Evolutionary conservation across 2,797 vertebrate species (phyloP).

Genomic region (Linurgus olivaceus): DNA sequence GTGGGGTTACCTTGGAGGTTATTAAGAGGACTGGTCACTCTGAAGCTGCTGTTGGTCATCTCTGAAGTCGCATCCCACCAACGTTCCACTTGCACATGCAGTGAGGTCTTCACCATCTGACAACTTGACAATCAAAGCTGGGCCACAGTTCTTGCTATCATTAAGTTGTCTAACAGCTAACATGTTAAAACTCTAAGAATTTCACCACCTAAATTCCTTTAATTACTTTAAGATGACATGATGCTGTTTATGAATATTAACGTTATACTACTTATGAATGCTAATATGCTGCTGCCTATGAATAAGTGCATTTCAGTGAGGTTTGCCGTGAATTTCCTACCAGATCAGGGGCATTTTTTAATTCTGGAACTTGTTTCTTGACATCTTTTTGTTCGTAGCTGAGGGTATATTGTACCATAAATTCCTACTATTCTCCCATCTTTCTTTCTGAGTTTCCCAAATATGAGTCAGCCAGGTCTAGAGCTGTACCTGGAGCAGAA

Average conservation of each 20-base stretch:
- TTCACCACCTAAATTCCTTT: background rate
- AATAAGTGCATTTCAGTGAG: background rate
- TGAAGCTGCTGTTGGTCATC: background rate
- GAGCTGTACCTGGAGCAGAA: background rate
- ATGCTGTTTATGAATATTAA: conserved; percentile 8
- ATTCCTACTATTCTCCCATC: background rate
- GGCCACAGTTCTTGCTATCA: background rate
- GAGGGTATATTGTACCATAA: background rate
- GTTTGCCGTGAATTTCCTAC: background rate
- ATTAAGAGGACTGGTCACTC: background rate
- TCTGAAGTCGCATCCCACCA: rapidly evolving
- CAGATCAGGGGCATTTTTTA: background rate
- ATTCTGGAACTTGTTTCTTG: background rate
- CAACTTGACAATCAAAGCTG: background rate
- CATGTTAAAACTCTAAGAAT: background rate
- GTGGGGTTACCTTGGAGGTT: background rate
- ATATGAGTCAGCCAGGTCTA: background rate
- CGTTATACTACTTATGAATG: background rate
- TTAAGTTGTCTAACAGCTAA: conserved; percentile 21
- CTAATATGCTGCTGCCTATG: background rate
- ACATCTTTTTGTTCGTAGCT: background rate
- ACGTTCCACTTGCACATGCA: background rate
- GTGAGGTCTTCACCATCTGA: background rate
- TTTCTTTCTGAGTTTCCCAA: background rate
- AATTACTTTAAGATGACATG: background rate